Evolutionary conservation across 2,797 vertebrate species (phyloP).

Genomic region (Psittacula derbiana): DNA sequence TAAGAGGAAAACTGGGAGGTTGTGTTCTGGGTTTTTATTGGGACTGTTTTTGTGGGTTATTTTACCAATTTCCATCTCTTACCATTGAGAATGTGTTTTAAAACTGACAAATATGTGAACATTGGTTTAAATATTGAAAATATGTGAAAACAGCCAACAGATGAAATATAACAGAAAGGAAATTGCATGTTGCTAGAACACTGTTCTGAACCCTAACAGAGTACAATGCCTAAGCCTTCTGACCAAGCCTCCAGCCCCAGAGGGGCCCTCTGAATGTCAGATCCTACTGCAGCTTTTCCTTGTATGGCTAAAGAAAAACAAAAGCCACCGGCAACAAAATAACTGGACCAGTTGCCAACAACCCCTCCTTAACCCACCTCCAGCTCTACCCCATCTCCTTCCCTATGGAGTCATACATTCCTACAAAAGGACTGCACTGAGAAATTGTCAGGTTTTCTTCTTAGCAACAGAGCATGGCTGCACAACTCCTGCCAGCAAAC

Average conservation of each 20-base stretch:
- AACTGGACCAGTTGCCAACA: neutral
- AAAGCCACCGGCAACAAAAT: neutral
- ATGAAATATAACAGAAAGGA: constrained; percentile 62
- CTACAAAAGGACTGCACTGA: neutral
- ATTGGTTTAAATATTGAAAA: constrained; percentile 73
- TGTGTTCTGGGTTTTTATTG: neutral
- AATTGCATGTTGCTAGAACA: constrained; percentile 10
- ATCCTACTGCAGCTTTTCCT: neutral
- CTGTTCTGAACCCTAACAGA: neutral
- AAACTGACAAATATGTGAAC: constrained; percentile 71
- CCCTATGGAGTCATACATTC: neutral
- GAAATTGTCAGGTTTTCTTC: neutral
- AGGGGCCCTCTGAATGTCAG: neutral
- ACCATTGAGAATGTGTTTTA: constrained; percentile 65
- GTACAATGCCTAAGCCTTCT: neutral
- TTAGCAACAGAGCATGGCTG: neutral
- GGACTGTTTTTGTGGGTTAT: neutral
- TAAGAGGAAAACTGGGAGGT: constrained; percentile 31
- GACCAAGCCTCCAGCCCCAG: neutral
- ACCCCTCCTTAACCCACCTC: neutral
- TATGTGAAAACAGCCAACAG: constrained; percentile 29
- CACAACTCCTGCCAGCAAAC: neutral
- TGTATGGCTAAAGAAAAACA: neutral
- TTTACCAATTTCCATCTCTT: constrained; percentile 56
- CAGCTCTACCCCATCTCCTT: neutral